phyloP scores from a whole-genome alignment of 2,888 invertebrate species.

The Papilio protenor region DNA sequence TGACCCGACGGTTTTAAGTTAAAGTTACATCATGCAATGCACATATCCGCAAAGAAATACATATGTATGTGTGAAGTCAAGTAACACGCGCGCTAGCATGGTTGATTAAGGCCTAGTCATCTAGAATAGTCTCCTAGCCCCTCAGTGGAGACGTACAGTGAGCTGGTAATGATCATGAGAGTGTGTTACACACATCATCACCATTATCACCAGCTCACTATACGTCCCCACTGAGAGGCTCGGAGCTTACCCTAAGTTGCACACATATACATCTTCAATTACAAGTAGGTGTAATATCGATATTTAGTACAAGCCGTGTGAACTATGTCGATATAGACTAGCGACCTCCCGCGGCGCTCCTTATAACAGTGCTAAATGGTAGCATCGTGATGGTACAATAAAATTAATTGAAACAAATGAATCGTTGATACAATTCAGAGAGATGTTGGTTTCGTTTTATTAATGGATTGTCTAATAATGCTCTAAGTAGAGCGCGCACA shows the following conservation, averaged over 20 bases:
- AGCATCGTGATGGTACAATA: slow-evolving; percentile 42
- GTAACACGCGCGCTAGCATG: no score
- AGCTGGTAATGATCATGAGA: no score
- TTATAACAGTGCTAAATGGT: slow-evolving; percentile 26
- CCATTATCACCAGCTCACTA: no score
- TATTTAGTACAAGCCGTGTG: slow-evolving; percentile 21
- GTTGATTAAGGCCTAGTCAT: neutral
- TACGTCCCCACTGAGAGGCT: no score
- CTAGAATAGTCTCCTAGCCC: no score
- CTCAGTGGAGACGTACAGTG: no score
- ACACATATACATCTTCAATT: neutral
- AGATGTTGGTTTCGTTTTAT: neutral
- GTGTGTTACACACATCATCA: no score
- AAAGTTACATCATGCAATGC: no score
- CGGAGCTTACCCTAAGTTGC: no score
- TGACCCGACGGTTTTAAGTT: no score
- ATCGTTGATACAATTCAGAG: slow-evolving; percentile 23
- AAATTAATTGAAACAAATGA: slow-evolving; percentile 26
- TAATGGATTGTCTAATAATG: neutral
- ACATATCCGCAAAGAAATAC: no score
- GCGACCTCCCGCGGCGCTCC: slow-evolving; percentile 31
- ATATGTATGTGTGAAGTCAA: no score
- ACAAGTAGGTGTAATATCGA: neutral
- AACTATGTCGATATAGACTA: slow-evolving; percentile 34
- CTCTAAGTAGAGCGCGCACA: neutral